These are phyloP conservation scores for Petrocephalus zakoni DNA, from an alignment of 2,113 vertebrate species.

Conservation along the genomic window DNA sequence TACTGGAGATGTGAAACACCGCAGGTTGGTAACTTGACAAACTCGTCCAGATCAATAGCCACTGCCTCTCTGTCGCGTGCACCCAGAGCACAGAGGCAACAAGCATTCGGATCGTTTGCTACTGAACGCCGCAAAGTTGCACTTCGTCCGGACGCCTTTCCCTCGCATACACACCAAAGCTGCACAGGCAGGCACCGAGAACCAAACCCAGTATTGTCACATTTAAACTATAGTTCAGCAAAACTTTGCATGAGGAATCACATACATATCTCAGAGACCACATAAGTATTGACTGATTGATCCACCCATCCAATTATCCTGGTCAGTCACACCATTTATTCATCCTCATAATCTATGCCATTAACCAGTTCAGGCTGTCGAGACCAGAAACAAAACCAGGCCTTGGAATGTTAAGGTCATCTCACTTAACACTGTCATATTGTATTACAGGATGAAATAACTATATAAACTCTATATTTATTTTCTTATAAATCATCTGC, in stretches of 20 bases:
- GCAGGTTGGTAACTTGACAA: background rate
- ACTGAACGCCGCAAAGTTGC: background rate
- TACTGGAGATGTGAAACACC: conserved; percentile 29
- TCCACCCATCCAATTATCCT: background rate
- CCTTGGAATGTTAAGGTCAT: background rate
- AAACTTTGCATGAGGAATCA: background rate
- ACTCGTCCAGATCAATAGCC: background rate
- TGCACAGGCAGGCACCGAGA: background rate
- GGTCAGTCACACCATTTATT: background rate
- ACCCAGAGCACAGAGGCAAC: background rate
- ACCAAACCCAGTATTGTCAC: background rate
- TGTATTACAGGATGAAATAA: background rate
- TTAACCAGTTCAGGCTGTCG: background rate
- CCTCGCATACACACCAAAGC: background rate
- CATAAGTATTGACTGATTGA: background rate
- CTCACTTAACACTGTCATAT: background rate
- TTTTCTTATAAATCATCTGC: background rate
- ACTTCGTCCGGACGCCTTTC: background rate
- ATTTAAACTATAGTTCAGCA: background rate
- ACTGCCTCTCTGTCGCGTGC: background rate
- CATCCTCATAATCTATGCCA: background rate
- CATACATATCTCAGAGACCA: background rate
- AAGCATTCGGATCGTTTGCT: background rate
- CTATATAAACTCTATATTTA: too few species aligned
- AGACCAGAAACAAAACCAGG: background rate